Conservation (phyloP, 2,888 invertebrate genomes). For the Rhagium mordax region DNA sequence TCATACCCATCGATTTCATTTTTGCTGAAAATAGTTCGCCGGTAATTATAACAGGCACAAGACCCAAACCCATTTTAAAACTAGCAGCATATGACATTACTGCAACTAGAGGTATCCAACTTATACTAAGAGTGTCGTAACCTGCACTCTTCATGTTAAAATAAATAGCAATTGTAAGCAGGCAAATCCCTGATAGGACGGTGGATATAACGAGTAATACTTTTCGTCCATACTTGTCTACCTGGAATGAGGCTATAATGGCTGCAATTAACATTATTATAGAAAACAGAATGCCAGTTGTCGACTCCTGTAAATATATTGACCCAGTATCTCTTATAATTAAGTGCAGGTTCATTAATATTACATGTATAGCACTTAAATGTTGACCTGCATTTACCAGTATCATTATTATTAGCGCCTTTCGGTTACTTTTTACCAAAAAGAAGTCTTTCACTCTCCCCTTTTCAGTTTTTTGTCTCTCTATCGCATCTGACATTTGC, state of each 20-base stretch:
- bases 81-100: conserved; percentile 66
- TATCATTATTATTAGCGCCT: conserved; percentile 65
- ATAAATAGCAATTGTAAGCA: conserved; percentile 64
- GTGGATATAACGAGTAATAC: conserved; percentile 62
- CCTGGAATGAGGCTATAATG: conserved; percentile 59
- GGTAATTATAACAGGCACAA: conserved; percentile 67
- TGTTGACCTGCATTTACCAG: conserved; percentile 66
- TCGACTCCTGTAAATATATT: conserved; percentile 59
- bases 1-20: conserved; percentile 67
- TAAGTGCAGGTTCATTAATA: conserved; percentile 68
- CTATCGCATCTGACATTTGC: conserved; percentile 63
- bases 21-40: conserved; percentile 68
- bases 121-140: conserved; percentile 58
- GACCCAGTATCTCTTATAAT: conserved; percentile 65
- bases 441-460: conserved; percentile 65
- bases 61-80: conserved; percentile 66
- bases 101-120: conserved; percentile 65
- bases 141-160: conserved; percentile 62
- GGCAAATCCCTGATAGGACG: conserved; percentile 61
- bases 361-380: conserved; percentile 66
- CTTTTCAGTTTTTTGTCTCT: conserved; percentile 63
- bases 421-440: conserved; percentile 63
- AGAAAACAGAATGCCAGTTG: conserved; percentile 65
- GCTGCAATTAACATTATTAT: conserved; percentile 64
- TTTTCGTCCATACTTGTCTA: conserved; percentile 67